Evolutionary conservation across 53 echinoderm and acorn worm species (phyloP).

Genomic region (Pentamera pediparva): DNA sequence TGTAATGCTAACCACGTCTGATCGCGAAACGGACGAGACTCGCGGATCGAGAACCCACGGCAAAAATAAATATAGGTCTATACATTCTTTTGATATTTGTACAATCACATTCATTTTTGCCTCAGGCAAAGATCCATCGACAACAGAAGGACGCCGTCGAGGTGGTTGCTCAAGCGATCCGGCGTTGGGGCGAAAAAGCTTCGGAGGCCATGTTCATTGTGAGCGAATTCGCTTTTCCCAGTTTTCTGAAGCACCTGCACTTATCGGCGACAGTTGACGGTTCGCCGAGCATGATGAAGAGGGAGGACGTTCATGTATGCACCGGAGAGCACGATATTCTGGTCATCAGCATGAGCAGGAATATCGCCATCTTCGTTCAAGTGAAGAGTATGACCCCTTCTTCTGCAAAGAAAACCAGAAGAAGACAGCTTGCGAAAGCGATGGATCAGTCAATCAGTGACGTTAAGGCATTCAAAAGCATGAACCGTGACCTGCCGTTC

Average conservation of each 20-base stretch:
- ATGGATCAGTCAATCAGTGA: neutral
- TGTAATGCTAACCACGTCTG: too few relatives aligned
- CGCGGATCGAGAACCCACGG: too few relatives aligned
- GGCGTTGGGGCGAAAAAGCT: neutral
- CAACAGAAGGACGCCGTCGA: conserved; percentile 17
- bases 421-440: neutral
- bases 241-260: neutral
- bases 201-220: neutral
- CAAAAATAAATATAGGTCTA: too few relatives aligned
- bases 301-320: too few relatives aligned
- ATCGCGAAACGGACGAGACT: too few relatives aligned
- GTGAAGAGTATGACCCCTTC: neutral
- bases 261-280: too few relatives aligned
- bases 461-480: neutral
- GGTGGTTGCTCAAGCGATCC: neutral
- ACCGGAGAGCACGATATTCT: conserved; percentile 21
- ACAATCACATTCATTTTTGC: too few relatives aligned
- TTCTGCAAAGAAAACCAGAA: neutral
- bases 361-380: neutral
- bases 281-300: too few relatives aligned
- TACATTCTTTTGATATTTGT: too few relatives aligned
- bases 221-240: conserved; percentile 1
- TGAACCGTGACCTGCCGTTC: conserved; percentile 17
- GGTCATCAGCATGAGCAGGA: neutral
- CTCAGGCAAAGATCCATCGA: neutral